A percentile compares a stretch with the other conserved stretches of the same genome.
phyloP scores from a whole-genome alignment of 2,888 invertebrate genomes.

The Acanthacorydalis orientalis region DNA sequence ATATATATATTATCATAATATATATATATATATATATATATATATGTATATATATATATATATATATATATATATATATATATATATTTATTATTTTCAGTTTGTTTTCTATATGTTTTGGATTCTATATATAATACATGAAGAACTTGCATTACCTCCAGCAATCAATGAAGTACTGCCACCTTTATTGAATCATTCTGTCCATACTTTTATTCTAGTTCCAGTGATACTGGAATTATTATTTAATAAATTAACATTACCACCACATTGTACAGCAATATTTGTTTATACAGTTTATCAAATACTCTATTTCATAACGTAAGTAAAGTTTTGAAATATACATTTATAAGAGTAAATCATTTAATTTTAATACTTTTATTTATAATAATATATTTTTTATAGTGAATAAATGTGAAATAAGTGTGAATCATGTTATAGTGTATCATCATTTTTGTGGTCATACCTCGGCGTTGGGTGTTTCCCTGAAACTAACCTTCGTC shows the following conservation, averaged over 20 bases:
- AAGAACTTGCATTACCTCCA: slow-evolving; percentile 37
- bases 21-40: too few species aligned
- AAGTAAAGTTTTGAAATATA: neutral
- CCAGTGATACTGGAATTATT: slow-evolving; percentile 31
- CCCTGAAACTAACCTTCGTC: too few species aligned
- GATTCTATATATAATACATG: slow-evolving; percentile 32
- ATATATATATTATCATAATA: too few species aligned
- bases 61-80: too few species aligned
- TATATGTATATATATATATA: too few species aligned
- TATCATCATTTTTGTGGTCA: too few species aligned
- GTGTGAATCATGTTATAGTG: too few species aligned
- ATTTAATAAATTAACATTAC: slow-evolving; percentile 14
- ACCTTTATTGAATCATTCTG: slow-evolving; percentile 39
- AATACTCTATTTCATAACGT: neutral
- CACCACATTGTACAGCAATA: slow-evolving; percentile 4
- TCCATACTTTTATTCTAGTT: slow-evolving; percentile 35
- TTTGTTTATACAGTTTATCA: neutral
- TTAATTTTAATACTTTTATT: too few species aligned
- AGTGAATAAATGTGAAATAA: too few species aligned
- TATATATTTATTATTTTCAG: slow-evolving; percentile 20
- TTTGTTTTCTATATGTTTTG: slow-evolving; percentile 37
- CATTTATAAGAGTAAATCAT: too few species aligned
- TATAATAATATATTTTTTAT: too few species aligned
- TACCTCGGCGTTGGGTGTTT: too few species aligned
- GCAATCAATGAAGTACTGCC: slow-evolving; percentile 34